These are phyloP conservation scores for Caenorhabditis panamensis DNA, from an alignment of 2,888 invertebrate species.

Conservation along the genomic window DNA sequence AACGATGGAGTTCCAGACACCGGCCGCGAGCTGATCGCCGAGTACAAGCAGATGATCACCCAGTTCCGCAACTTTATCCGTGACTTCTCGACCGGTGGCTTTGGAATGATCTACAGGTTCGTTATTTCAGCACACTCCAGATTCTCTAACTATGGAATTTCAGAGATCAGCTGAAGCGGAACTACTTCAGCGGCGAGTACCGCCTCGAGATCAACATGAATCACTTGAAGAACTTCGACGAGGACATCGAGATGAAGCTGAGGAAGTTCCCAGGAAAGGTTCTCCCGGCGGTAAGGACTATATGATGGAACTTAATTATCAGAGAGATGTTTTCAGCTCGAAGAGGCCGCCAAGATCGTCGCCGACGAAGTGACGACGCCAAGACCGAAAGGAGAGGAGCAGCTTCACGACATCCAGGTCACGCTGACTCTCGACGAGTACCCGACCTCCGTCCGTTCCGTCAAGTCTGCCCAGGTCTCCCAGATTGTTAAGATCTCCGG, in stretches of 20 bases:
- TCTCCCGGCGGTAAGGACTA: slow-evolving; percentile 86
- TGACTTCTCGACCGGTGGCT: slow-evolving; percentile 95
- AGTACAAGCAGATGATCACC: slow-evolving; percentile 86
- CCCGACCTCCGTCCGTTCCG: slow-evolving; percentile 73
- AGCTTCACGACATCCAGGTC: slow-evolving; percentile 93
- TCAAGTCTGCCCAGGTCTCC: slow-evolving; percentile 93
- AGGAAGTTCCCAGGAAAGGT: slow-evolving; percentile 94
- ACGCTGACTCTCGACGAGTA: slow-evolving; percentile 75
- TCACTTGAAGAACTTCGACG: slow-evolving; percentile 93
- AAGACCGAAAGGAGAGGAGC: slow-evolving; percentile 91
- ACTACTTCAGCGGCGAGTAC: slow-evolving; percentile 92
- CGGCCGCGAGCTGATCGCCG: slow-evolving; percentile 77
- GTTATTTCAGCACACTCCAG: background rate
- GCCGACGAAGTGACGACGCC: slow-evolving; percentile 97
- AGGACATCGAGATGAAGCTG: slow-evolving; percentile 90
- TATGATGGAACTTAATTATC: background rate
- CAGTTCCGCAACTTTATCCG: slow-evolving; percentile 95
- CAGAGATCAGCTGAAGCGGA: slow-evolving; percentile 93
- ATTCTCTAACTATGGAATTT: too few species aligned
- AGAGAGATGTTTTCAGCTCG: slow-evolving; percentile 84
- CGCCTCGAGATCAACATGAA: slow-evolving; percentile 94
- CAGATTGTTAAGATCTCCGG: slow-evolving; percentile 95
- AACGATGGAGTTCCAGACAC: slow-evolving; percentile 78
- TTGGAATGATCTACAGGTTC: slow-evolving; percentile 93
- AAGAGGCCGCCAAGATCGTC: slow-evolving; percentile 96